Conservation (phyloP, 2,888 invertebrate species). For the Euzophera pinguis region DNA sequence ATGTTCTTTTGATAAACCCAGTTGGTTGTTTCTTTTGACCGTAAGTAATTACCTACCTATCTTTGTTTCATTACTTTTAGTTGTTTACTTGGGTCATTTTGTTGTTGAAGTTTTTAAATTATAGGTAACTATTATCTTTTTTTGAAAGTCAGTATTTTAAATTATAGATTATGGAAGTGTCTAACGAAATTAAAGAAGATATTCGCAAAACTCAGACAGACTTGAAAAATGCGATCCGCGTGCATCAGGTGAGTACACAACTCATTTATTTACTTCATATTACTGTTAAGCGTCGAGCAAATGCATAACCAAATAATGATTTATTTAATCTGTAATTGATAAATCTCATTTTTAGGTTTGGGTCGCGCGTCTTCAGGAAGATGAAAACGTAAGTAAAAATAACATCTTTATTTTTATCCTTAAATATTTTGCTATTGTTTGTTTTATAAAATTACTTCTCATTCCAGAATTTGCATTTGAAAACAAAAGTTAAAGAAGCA, state of each 20-base stretch:
- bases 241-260: slow-evolving; percentile 78
- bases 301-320: too few relatives aligned
- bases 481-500: slow-evolving; percentile 78
- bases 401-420: not conserved
- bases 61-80: slow-evolving; percentile 9
- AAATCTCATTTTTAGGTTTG: slow-evolving; percentile 65
- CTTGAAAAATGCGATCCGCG: slow-evolving; percentile 81
- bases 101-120: not conserved
- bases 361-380: slow-evolving; percentile 77
- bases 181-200: slow-evolving; percentile 81
- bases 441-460: slow-evolving; percentile 18
- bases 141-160: not conserved
- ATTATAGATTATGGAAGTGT: slow-evolving; percentile 74
- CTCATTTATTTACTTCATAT: too few relatives aligned
- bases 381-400: slow-evolving; percentile 70
- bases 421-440: slow-evolving; percentile 2
- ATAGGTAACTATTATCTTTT: too few relatives aligned
- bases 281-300: too few relatives aligned
- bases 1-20: slow-evolving; percentile 6
- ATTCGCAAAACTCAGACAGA: slow-evolving; percentile 80
- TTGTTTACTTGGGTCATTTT: not conserved
- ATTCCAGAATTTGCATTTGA: slow-evolving; percentile 75
- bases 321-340: slow-evolving; percentile 8
- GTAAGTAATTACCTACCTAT: not conserved
- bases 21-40: slow-evolving; percentile 8